Evolutionary conservation across 2,113 vertebrate genomes (phyloP), one percentile per base, ranked within the genome.

Genomic region (Enhydra lutris): DNA sequence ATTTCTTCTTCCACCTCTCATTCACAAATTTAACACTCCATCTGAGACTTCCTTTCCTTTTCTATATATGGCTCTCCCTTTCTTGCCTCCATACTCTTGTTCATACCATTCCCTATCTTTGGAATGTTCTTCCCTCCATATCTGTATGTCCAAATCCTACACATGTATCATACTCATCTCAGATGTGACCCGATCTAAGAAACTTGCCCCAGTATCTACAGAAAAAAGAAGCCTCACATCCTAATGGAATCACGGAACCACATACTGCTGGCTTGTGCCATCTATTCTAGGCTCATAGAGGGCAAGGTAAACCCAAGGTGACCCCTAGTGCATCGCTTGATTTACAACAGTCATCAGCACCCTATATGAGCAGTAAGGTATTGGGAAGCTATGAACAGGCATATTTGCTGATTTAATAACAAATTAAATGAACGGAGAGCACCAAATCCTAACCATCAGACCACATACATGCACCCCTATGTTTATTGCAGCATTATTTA

Each of bases 1-100:
- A 10, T 8, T 31, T 80, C 82, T 73, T 50, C 82, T 20, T 39
- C 24, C 42, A 45, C 21, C 12, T 31, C 12, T 57, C 73, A 6
- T 45, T 9, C 47, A 8, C 0, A 2, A 42, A 23, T 10, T 26
- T 6, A 17, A 34, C 10, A 6, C 31, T 50, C 76, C 11, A 4
- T 9, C 50, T 52, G 11, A 67, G 59, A 9, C 29, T 57, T 55
- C 42, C 34, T 57, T 26, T 63, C 36, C 34, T 79, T n/a, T 36
- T 45, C 45, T 21, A 0, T 0, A 0, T 0, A 18, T 1, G 13
- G n/a, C 31, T 74, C 74, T 95, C 36, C 15, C 9, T 69, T 47
- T 26, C 18, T 52, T 26, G 52, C 59, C 34, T 57, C n/a, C 24
- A 7, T 6, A 18, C 4, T 45, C 50, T 73, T 4, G 34, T 3